These are phyloP conservation scores for Epirrhoe alternata DNA, from an alignment of 2,888 invertebrate species.

Conservation along the genomic window DNA sequence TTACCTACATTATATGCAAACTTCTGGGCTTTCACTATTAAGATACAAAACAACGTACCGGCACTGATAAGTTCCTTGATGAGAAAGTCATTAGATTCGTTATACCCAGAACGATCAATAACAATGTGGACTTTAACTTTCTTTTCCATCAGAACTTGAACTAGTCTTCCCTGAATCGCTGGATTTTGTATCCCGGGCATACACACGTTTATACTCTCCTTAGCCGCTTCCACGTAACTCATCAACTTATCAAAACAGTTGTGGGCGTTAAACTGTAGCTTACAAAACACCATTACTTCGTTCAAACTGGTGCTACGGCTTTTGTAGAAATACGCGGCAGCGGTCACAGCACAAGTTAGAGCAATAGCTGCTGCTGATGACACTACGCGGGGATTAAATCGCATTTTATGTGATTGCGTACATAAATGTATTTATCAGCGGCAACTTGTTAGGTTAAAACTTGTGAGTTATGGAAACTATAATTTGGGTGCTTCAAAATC, in stretches of 20 bases:
- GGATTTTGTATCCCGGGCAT: conserved; percentile 81
- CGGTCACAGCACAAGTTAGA: conserved; percentile 73
- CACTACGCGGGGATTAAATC: conserved; percentile 67
- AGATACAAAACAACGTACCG: conserved; percentile 57
- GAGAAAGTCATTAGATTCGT: conserved; percentile 71
- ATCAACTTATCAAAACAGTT: conserved; percentile 78
- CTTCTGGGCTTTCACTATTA: no score
- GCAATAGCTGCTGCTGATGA: conserved; percentile 75
- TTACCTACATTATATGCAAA: no score
- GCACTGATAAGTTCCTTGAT: conserved; percentile 73
- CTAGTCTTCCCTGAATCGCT: conserved; percentile 75
- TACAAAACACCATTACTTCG: conserved; percentile 82
- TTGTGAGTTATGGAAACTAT: conserved; percentile 71
- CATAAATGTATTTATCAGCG: conserved; percentile 60
- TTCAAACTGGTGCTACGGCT: conserved; percentile 70
- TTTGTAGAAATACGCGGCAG: conserved; percentile 75
- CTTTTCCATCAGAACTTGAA: conserved; percentile 67
- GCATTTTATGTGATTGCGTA: conserved; percentile 75
- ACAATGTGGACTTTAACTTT: conserved; percentile 72
- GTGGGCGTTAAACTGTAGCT: conserved; percentile 75
- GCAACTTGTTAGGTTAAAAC: conserved; percentile 56
- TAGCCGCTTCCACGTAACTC: conserved; percentile 74
- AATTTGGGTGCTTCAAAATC: conserved; percentile 48
- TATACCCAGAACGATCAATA: conserved; percentile 73
- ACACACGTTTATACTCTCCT: conserved; percentile 70